Conservation (phyloP, 2,888 invertebrate species). For the Craniophora ligustri region DNA sequence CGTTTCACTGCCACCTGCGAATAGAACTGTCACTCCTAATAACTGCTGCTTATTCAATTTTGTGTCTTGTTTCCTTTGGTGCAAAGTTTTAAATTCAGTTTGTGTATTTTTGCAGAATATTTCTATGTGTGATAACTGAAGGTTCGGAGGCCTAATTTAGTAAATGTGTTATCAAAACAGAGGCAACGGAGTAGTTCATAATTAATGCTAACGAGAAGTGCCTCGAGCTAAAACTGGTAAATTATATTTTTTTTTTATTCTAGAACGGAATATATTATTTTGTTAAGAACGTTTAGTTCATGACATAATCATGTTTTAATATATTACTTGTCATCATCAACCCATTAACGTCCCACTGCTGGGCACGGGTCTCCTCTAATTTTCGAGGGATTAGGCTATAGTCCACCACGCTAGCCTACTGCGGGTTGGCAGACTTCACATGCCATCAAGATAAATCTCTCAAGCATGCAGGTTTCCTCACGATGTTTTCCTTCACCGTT, state of each 20-base stretch:
- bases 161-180: constrained; percentile 21
- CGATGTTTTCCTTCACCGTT: too few relatives aligned
- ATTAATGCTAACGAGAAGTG: constrained; percentile 17
- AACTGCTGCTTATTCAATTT: constrained; percentile 34
- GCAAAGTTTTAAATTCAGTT: constrained; percentile 19
- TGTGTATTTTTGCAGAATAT: not conserved
- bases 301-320: too few relatives aligned
- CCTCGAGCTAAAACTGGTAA: not conserved
- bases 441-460: too few relatives aligned
- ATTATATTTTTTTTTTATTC: not conserved
- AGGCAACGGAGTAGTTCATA: constrained; percentile 4
- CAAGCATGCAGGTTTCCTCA: too few relatives aligned
- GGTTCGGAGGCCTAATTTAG: constrained; percentile 11
- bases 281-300: too few relatives aligned
- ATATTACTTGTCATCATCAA: too few relatives aligned
- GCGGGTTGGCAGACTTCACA: too few relatives aligned
- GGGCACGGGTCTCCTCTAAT: too few relatives aligned
- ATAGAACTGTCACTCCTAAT: constrained; percentile 41
- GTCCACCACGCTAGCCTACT: too few relatives aligned
- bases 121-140: constrained; percentile 3
- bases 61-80: constrained; percentile 18
- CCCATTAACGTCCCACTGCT: too few relatives aligned
- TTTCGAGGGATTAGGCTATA: too few relatives aligned
- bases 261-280: not conserved
- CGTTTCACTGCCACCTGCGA: constrained; percentile 44